Conservation (phyloP, 2,797 vertebrate species). For the Scleropages formosus region DNA sequence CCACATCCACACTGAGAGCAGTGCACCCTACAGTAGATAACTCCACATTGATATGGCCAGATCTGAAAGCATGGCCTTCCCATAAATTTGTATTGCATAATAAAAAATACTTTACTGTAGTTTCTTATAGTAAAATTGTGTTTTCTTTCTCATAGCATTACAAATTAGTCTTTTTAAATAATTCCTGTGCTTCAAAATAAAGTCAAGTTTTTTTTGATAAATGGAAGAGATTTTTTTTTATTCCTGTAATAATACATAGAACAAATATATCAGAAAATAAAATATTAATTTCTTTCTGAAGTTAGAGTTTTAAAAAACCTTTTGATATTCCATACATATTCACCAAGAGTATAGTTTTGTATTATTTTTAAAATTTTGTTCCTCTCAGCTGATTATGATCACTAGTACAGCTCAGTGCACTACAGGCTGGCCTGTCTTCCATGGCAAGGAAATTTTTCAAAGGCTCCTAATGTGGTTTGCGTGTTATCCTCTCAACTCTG, state of each 20-base stretch:
- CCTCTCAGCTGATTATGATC: conserved; percentile 12
- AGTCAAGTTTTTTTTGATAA: conserved; percentile 64
- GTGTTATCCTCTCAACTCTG: background rate
- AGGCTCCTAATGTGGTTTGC: background rate
- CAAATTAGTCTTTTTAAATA: conserved; percentile 60
- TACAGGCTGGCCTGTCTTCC: background rate
- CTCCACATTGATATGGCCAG: too few relatives aligned
- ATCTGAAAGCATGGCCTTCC: too few relatives aligned
- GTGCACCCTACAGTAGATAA: too few relatives aligned
- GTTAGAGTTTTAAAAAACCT: conserved; percentile 43
- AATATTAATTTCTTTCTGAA: conserved; percentile 67
- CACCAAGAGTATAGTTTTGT: conserved; percentile 54
- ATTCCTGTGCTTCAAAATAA: conserved; percentile 68
- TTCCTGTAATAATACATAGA: conserved; percentile 72
- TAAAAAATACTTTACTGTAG: conserved; percentile 11
- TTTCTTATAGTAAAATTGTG: background rate
- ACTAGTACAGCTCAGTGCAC: conserved; percentile 8
- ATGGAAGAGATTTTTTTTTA: conserved; percentile 69
- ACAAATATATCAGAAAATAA: conserved; percentile 69
- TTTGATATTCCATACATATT: conserved; percentile 74
- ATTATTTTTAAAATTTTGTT: too few relatives aligned
- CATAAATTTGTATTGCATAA: conserved; percentile 2
- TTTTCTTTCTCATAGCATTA: conserved; percentile 32
- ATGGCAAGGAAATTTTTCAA: conserved; percentile 10
- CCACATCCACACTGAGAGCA: too few relatives aligned